Conservation (phyloP, 2,888 invertebrate species). For the Apeira syringaria region DNA sequence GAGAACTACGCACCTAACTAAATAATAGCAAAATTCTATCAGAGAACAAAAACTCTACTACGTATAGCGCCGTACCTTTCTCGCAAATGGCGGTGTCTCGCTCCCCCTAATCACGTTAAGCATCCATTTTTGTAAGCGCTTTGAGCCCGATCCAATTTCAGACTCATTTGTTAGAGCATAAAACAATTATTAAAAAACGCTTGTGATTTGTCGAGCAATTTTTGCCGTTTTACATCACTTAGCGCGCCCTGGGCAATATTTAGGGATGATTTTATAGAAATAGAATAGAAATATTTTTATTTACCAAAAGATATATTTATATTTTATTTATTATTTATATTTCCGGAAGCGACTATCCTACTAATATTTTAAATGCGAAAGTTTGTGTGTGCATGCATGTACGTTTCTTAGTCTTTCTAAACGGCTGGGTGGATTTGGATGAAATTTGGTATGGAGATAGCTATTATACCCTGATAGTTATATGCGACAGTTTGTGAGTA, state of each 20-base stretch:
- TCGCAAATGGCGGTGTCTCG: slow-evolving; percentile 45
- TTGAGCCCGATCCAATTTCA: slow-evolving; percentile 86
- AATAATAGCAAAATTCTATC: slow-evolving; percentile 50
- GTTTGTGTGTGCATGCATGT: no score
- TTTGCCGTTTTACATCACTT: slow-evolving; percentile 74
- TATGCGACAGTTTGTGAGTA: no score
- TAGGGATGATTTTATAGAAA: neutral
- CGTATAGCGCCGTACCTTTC: slow-evolving; percentile 39
- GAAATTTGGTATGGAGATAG: no score
- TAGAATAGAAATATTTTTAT: no score
- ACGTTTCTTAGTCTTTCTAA: no score
- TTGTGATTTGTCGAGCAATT: slow-evolving; percentile 75
- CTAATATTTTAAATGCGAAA: no score
- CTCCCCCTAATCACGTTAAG: slow-evolving; percentile 85
- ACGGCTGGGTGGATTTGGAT: no score
- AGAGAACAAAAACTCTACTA: slow-evolving; percentile 44
- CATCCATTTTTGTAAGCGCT: slow-evolving; percentile 86
- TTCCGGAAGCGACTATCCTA: no score
- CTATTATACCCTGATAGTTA: no score
- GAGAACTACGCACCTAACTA: slow-evolving; percentile 45
- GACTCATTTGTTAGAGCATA: slow-evolving; percentile 86
- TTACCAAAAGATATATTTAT: no score
- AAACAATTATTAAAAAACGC: slow-evolving; percentile 83
- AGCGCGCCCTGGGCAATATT: slow-evolving; percentile 26
- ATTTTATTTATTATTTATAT: no score